Base-by-base conservation (phyloP, 2,113 vertebrate species). In the Columba janthina region DNA sequence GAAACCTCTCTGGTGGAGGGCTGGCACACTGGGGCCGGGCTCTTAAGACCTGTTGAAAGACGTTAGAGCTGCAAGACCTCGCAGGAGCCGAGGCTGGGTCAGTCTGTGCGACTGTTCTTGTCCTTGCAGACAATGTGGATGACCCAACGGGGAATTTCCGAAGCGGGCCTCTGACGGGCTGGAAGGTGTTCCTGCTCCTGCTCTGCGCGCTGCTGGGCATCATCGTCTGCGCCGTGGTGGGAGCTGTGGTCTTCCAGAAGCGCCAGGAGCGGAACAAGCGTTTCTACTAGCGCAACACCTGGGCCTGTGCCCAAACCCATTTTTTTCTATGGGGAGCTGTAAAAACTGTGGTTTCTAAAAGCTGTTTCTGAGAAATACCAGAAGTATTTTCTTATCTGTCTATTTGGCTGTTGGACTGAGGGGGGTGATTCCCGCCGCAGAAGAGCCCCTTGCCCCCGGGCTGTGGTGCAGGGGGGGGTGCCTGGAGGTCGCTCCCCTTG, bases 231-330 rank as follows among this genome's bases (percentile, higher is more conserved):
- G 99, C 98, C 0, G 99, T 99, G 92, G 99, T 99, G 93, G 99
- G 99, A 15, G 99, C 99, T 0, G 99, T 99, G n/a, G 99, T 99
- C 79, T 99, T 99, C 97, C 99, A 99, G 98, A 99, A 99, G 94
- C 98, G 99, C 71, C 99, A 99, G 97, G 99, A 99, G 88, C 97
- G 99, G 87, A 99, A 99, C 98, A 99, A 99, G 95, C 98, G 99
- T 88, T 99, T 99, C 96, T 99, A 99, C 98, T 99, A 98, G 94
- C 6, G 57, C 62, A 44, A 70, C 50, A 50, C 48, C 44, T 6
- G 48, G 78, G n/a, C 79, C 38, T 46, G 61, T 54, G 65, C 94
- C 89, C 50, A 62, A 85, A 88, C 89, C 94, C 96, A 96, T 96
- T 95, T 97, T 98, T 98, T 95, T 44, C 91, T 95, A 96, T 73